Evolutionary conservation across 2,797 vertebrate species (phyloP).

Genomic region (Brachyrhaphis roseni): DNA sequence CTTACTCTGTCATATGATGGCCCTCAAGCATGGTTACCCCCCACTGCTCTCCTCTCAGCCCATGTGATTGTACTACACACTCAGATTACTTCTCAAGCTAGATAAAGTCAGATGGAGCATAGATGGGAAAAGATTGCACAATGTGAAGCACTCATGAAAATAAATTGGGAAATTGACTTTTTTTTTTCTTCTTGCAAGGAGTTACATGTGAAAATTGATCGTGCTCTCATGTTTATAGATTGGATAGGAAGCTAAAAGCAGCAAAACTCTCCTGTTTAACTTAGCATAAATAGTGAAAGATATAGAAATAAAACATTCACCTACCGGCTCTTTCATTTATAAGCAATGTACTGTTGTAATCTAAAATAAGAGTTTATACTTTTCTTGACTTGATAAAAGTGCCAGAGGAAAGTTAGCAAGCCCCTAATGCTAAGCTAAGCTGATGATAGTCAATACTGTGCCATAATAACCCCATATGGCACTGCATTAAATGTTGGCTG

Average conservation of each 20-base stretch:
- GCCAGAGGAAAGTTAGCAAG: not conserved
- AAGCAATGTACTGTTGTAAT: not conserved
- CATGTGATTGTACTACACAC: conserved; percentile 63
- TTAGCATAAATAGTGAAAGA: not conserved
- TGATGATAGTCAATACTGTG: not conserved
- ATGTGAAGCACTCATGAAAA: conserved; percentile 33
- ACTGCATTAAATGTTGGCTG: not conserved
- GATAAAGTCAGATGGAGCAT: conserved; percentile 31
- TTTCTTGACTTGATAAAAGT: not conserved
- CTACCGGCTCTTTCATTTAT: not conserved
- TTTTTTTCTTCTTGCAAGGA: conserved; percentile 11
- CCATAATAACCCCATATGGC: not conserved
- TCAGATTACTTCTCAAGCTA: conserved; percentile 44
- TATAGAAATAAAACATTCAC: not conserved
- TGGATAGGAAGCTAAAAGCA: conserved; percentile 7
- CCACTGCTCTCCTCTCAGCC: conserved; percentile 54
- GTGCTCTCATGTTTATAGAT: not conserved
- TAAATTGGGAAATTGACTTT: not conserved
- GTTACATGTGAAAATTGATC: not conserved
- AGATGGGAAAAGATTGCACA: conserved; percentile 6
- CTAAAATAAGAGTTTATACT: not conserved
- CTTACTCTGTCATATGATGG: conserved; percentile 67
- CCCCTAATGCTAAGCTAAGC: not conserved
- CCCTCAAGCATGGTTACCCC: conserved; percentile 62
- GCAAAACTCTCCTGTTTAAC: not conserved